Evolutionary conservation across 2,888 invertebrate species (phyloP).

Genomic region (Erebia ligea): DNA sequence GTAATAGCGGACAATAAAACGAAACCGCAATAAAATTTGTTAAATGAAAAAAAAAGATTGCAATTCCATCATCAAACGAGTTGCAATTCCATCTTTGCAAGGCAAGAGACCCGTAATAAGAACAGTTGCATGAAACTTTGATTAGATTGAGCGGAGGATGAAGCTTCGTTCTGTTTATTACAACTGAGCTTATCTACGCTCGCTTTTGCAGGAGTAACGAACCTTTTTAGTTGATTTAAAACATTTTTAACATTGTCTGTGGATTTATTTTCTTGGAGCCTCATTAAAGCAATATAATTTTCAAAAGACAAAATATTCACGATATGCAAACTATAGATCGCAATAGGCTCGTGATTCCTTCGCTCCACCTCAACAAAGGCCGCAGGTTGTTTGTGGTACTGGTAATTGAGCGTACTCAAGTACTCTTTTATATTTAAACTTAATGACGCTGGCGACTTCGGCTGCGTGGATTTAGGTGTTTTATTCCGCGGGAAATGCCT

Average conservation of each 20-base stretch:
- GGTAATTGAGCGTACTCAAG: too few relatives aligned
- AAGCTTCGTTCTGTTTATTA: constrained; percentile 12
- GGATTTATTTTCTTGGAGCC: not conserved
- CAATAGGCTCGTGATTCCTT: too few relatives aligned
- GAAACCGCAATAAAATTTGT: not conserved
- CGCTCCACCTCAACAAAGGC: too few relatives aligned
- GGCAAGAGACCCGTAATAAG: constrained; percentile 21
- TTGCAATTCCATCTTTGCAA: constrained; percentile 28
- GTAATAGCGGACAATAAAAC: not conserved
- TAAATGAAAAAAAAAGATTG: not conserved
- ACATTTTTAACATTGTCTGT: not conserved
- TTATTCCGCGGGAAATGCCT: too few relatives aligned
- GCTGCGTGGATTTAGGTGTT: too few relatives aligned
- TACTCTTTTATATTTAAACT: too few relatives aligned
- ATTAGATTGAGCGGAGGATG: constrained; percentile 36
- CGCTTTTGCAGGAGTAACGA: constrained; percentile 7
- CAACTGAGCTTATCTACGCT: constrained; percentile 10
- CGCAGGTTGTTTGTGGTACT: too few relatives aligned
- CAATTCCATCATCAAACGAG: constrained; percentile 24
- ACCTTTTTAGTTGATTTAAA: constrained; percentile 8
- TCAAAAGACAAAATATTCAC: too few relatives aligned
- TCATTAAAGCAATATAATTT: not conserved
- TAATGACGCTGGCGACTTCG: too few relatives aligned
- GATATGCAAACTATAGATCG: too few relatives aligned
- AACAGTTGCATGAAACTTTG: constrained; percentile 39